These are phyloP conservation scores for Porphyrio hochstetteri DNA, from an alignment of 2,113 vertebrate genomes.

Conservation along the genomic window DNA sequence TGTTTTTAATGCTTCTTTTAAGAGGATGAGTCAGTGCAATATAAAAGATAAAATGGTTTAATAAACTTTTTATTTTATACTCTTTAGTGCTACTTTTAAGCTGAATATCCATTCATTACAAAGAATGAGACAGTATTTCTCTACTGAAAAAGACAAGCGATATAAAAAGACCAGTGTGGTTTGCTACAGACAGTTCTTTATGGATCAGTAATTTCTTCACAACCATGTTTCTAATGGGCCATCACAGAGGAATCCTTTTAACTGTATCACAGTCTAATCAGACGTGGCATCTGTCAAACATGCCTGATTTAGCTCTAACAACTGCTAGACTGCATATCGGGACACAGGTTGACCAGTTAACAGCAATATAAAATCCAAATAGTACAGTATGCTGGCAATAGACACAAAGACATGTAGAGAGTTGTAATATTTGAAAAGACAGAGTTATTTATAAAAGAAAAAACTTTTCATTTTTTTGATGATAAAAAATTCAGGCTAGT, in stretches of 20 bases:
- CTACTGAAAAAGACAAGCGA: neutral
- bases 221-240: neutral
- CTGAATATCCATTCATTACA: neutral
- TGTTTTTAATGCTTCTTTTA: neutral
- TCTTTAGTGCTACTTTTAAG: neutral
- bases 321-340: neutral
- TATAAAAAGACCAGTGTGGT: neutral
- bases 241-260: constrained; percentile 15
- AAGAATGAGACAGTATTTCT: neutral
- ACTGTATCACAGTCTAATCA: constrained; percentile 44
- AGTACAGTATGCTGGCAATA: neutral
- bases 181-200: constrained; percentile 18
- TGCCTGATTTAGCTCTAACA: constrained; percentile 16
- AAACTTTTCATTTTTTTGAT: neutral
- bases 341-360: neutral
- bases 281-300: constrained; percentile 40
- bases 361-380: neutral
- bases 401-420: neutral
- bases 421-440: neutral
- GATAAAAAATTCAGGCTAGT: neutral
- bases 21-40: neutral
- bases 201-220: constrained; percentile 43
- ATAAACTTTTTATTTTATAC: neutral
- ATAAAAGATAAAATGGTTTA: neutral
- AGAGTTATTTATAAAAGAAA: neutral